Evolutionary conservation across 2,888 invertebrate species (phyloP).

Genomic region (Eutolmus rufibarbis): DNA sequence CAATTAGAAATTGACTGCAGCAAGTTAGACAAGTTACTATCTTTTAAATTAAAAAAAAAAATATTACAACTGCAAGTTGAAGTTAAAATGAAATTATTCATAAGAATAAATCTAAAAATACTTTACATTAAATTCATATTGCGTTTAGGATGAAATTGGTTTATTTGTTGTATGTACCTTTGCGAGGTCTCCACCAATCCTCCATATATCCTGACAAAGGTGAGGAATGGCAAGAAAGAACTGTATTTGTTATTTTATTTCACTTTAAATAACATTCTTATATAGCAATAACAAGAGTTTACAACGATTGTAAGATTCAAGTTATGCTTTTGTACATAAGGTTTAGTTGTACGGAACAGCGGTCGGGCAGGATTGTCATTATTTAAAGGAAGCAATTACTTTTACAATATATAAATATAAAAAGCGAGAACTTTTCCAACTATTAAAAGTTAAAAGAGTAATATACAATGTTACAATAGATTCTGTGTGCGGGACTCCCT

Average conservation of each 20-base stretch:
- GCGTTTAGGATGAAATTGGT: slow-evolving; percentile 6
- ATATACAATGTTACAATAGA: neutral
- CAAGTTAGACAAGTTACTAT: neutral
- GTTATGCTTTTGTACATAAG: slow-evolving; percentile 13
- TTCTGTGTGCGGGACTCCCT: slow-evolving; percentile 8
- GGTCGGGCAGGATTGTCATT: neutral
- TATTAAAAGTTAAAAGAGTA: neutral
- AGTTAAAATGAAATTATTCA: neutral
- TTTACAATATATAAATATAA: neutral
- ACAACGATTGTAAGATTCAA: slow-evolving; percentile 7
- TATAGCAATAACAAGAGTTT: neutral
- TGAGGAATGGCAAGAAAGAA: slow-evolving; percentile 80
- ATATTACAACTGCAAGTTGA: neutral
- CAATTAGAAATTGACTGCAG: slow-evolving; percentile 28
- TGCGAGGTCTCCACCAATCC: slow-evolving; percentile 97
- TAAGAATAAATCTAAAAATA: neutral
- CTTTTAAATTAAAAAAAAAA: neutral
- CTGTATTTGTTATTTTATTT: slow-evolving; percentile 65
- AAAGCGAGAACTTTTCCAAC: neutral
- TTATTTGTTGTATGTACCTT: slow-evolving; percentile 74
- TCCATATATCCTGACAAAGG: slow-evolving; percentile 97
- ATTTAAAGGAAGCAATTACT: neutral
- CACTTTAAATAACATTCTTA: slow-evolving; percentile 53
- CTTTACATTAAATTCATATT: neutral
- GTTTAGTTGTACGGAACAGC: slow-evolving; percentile 50